Base-by-base conservation (phyloP, 2,888 invertebrate genomes). In the Polyploca ridens region DNA sequence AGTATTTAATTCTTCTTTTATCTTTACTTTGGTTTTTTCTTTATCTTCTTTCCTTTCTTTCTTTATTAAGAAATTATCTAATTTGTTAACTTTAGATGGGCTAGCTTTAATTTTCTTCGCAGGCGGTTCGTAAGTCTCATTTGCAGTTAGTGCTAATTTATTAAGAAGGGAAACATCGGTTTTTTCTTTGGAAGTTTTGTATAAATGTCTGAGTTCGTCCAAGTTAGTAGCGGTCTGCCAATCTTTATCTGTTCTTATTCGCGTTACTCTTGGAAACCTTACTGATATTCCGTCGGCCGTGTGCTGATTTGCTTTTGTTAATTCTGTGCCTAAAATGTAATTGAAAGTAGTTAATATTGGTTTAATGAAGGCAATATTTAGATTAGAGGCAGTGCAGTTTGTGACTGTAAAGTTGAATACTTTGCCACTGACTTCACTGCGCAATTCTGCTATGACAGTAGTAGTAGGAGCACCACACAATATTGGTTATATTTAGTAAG, bases 201-300 rank as follows among this genome's bases (percentile, higher is more conserved):
- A 97, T 3, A 98, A 87, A 33, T 94, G 90, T 81, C 95, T 95
- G 0, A 98, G 89, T 87, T 98, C 97, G 33, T 95, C 90, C 63
- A 99, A 90, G 79, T 95, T 96, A 0, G 98, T 99, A 0, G 99
- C 98, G 0, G 96, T 95, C 74, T 96, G 89, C 96, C 98, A 98
- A 67, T 95, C 93, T 89, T 99, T 99, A 85, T 99, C 99, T 64
- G 95, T 91, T 64, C 99, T 95, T 69, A 98, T 96, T 74, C 95
- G 95, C 0, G 97, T 97, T 0, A 99, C 97, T 73, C 99, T 95
- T 0, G 99, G 99, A 92, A 99, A 99, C 64, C 99, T 94, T 60
- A 99, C 98, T 4, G 99, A 99, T 78, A 99, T 98, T 2, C 99
- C 98, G 77, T 97, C 96, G 0, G 99, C 99, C 1, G 99, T 99